phyloP scores from a whole-genome alignment of 1,140 invertebrate genomes.

The Drosophila persimilis region DNA sequence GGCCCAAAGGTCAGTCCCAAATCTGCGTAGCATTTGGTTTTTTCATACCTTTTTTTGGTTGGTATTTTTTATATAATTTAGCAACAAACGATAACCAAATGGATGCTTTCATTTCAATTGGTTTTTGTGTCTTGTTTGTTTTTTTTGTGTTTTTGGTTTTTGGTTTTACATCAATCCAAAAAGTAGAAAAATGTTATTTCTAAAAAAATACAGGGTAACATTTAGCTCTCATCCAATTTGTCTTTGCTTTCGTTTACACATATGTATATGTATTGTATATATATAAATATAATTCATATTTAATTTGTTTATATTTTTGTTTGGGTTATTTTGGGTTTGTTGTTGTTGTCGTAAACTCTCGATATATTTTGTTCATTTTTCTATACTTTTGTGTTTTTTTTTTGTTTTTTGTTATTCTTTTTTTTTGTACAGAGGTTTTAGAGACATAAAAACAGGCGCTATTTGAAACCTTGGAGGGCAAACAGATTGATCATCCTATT shows the following conservation, averaged over 20 bases:
- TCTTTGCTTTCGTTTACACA: slow-evolving; percentile 16
- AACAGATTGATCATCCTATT: slow-evolving; percentile 61
- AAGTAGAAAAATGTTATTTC: slow-evolving; percentile 76
- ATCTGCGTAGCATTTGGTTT: slow-evolving; percentile 29
- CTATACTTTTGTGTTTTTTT: background rate
- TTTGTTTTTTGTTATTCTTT: slow-evolving; percentile 26
- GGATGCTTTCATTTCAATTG: slow-evolving; percentile 4
- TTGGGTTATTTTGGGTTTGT: slow-evolving; percentile 8
- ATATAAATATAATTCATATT: slow-evolving; percentile 56
- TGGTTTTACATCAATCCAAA: slow-evolving; percentile 56
- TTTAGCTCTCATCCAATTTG: slow-evolving; percentile 30
- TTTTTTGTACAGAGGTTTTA: slow-evolving; percentile 60
- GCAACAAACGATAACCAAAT: slow-evolving; percentile 31
- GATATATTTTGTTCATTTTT: too few relatives aligned
- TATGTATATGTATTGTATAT: slow-evolving; percentile 31
- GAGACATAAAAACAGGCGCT: slow-evolving; percentile 75
- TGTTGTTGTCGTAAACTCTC: too few relatives aligned
- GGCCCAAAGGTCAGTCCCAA: slow-evolving; percentile 34
- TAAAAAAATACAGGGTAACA: slow-evolving; percentile 75
- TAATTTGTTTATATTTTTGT: slow-evolving; percentile 28
- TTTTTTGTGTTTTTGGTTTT: slow-evolving; percentile 16
- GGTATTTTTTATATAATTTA: slow-evolving; percentile 28
- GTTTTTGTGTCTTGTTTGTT: slow-evolving; percentile 13
- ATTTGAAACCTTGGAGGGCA: slow-evolving; percentile 79
- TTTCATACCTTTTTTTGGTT: slow-evolving; percentile 4